Percentiles rank a stretch among this genome's conserved stretches.
phyloP scores from a whole-genome alignment of 2,888 invertebrate species.

The Rhingia campestris region DNA sequence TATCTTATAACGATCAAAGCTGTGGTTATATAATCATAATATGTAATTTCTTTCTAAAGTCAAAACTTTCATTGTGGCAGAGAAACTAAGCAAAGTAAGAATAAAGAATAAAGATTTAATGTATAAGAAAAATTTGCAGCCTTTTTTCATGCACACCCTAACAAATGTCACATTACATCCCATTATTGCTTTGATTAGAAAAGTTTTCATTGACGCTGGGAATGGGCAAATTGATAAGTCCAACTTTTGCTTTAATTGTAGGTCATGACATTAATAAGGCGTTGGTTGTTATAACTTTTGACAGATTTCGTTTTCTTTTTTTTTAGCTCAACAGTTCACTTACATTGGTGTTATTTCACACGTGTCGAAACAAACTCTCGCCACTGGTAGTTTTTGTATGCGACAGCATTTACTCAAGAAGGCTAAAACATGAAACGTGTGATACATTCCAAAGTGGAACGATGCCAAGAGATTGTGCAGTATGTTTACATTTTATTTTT shows the following conservation, averaged over 20 bases:
- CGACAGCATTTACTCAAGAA: too few relatives aligned
- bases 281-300: conserved; percentile 47
- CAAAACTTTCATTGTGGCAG: too few relatives aligned
- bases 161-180: conserved; percentile 50
- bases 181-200: conserved; percentile 64
- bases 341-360: not conserved
- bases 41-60: too few relatives aligned
- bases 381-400: too few relatives aligned
- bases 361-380: not conserved
- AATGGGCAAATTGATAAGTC: conserved; percentile 42
- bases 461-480: not conserved
- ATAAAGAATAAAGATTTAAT: too few relatives aligned
- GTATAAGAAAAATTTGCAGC: too few relatives aligned
- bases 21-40: too few relatives aligned
- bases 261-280: conserved; percentile 61
- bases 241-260: conserved; percentile 62
- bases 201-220: conserved; percentile 40
- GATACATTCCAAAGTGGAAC: not conserved
- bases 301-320: conserved; percentile 21
- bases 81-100: too few relatives aligned
- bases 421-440: not conserved
- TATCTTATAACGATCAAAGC: too few relatives aligned
- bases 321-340: conserved; percentile 1
- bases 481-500: not conserved
- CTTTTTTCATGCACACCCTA: conserved; percentile 1